These are phyloP conservation scores for Suricata suricatta DNA, from an alignment of 2,113 vertebrate genomes.

Conservation along the genomic window DNA sequence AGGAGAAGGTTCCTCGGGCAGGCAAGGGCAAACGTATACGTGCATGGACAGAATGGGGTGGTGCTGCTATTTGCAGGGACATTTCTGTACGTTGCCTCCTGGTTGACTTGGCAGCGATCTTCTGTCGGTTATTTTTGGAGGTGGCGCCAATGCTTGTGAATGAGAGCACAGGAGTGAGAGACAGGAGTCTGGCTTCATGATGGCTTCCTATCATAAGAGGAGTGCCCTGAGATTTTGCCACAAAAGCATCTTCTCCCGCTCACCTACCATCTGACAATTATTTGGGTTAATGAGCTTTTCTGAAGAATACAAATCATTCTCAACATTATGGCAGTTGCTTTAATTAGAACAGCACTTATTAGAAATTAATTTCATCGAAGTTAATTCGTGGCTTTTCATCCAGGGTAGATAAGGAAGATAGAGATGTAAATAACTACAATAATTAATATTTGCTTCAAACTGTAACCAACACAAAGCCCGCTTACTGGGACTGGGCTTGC, in stretches of 20 bases:
- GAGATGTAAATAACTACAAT: background rate
- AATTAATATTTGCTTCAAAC: background rate
- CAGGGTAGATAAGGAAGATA: background rate
- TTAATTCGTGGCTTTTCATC: background rate
- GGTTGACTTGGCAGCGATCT: background rate
- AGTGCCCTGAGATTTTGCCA: background rate
- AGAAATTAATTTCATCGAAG: background rate
- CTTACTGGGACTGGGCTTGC: background rate
- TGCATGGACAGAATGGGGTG: accelerated
- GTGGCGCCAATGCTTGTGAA: accelerated
- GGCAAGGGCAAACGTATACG: accelerated
- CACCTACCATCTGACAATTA: background rate
- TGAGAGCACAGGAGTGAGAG: background rate
- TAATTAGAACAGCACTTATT: background rate
- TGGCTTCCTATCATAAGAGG: background rate
- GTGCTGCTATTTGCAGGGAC: accelerated
- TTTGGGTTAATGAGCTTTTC: background rate
- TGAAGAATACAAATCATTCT: background rate
- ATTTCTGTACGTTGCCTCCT: background rate
- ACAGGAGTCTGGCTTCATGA: no score
- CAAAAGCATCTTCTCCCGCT: background rate
- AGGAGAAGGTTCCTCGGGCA: accelerated
- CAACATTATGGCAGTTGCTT: background rate
- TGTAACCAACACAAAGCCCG: background rate
- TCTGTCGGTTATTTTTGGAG: background rate